Evolutionary conservation across 2,888 invertebrate genomes (phyloP).

Genomic region (Tipula confusa): DNA sequence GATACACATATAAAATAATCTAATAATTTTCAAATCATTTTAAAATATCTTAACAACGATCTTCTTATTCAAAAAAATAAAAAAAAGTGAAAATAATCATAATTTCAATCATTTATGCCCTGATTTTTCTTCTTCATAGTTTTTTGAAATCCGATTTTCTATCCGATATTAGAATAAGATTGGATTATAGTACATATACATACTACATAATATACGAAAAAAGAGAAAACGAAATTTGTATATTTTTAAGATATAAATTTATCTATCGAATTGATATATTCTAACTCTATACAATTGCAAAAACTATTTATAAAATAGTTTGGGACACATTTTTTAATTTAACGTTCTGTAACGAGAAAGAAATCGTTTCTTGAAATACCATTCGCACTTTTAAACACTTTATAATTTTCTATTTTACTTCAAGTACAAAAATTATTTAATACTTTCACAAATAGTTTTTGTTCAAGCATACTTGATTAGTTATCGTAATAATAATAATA

Average conservation of each 20-base stretch:
- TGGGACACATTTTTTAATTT: too few species aligned
- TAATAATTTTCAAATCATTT: conserved; percentile 3
- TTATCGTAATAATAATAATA: background rate
- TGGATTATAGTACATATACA: too few species aligned
- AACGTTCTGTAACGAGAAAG: background rate
- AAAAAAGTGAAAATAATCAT: conserved; percentile 25
- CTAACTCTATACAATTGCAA: background rate
- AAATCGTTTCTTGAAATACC: background rate
- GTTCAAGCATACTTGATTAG: background rate
- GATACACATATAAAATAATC: background rate
- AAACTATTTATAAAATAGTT: background rate
- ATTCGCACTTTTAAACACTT: background rate
- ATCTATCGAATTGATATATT: background rate
- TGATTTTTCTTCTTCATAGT: conserved; percentile 20
- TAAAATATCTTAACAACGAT: background rate
- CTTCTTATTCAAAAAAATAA: background rate
- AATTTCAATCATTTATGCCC: conserved; percentile 16
- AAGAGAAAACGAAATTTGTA: background rate
- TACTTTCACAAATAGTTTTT: conserved; percentile 8
- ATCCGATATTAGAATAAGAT: background rate
- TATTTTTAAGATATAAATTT: background rate
- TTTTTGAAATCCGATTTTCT: background rate
- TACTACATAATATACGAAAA: too few species aligned
- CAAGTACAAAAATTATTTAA: background rate
- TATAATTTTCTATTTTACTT: background rate